phyloP scores from a whole-genome alignment of 2,888 invertebrate genomes.

The Blastobasis lacticolella region DNA sequence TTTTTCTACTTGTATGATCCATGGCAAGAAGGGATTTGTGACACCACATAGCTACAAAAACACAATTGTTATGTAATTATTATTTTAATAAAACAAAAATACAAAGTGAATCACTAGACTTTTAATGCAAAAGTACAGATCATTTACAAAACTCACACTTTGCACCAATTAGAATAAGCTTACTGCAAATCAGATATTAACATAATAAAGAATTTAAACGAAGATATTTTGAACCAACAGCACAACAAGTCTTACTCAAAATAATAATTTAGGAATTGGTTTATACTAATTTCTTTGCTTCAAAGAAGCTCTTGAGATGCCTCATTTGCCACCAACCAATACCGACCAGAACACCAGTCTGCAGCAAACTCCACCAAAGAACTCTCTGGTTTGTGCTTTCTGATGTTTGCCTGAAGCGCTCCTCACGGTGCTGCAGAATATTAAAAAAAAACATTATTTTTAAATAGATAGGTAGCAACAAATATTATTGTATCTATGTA shows the following conservation, averaged over 20 bases:
- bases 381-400: slow-evolving; percentile 97
- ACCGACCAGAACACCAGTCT: slow-evolving; percentile 89
- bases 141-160: slow-evolving; percentile 34
- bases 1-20: too few relatives aligned
- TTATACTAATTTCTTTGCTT: slow-evolving; percentile 98
- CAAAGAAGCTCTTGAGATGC: slow-evolving; percentile 99
- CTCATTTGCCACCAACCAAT: slow-evolving; percentile 99
- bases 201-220: slow-evolving; percentile 14
- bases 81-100: too few relatives aligned
- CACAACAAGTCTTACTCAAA: slow-evolving; percentile 2
- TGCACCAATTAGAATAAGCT: slow-evolving; percentile 10
- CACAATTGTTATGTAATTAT: too few relatives aligned
- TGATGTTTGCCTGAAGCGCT: slow-evolving; percentile 96
- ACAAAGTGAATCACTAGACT: slow-evolving; percentile 2
- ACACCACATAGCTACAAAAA: too few relatives aligned
- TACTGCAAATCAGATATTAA: slow-evolving; percentile 14
- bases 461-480: too few relatives aligned
- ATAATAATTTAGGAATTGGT: slow-evolving; percentile 9
- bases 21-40: too few relatives aligned
- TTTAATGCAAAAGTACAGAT: slow-evolving; percentile 54
- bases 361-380: slow-evolving; percentile 96
- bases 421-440: slow-evolving; percentile 90
- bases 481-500: neutral
- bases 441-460: slow-evolving; percentile 3
- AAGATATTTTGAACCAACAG: neutral